Base-by-base conservation (phyloP, 2,797 vertebrate genomes). In the Rousettus madagascariensis region DNA sequence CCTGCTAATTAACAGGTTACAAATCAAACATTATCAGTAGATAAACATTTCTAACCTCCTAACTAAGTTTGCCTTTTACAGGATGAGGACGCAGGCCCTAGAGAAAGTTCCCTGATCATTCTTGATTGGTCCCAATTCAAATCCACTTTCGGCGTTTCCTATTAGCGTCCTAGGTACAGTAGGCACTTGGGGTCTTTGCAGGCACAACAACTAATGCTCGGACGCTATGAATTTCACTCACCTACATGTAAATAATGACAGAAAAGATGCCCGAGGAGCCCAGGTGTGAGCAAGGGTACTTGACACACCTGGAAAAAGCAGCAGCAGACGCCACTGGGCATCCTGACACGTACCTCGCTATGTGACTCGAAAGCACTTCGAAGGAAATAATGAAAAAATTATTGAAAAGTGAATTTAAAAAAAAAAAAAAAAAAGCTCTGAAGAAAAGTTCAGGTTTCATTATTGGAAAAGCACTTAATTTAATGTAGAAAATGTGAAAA, bases 21-120 rank as follows among this genome's bases (percentile, higher is more conserved):
- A 97, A 86, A 95, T 88, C 91, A 96, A 97, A 97, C 66, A 97
- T 36, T 28, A 33, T 68, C 36, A 3, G 72, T 49, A 82, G 92
- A 82, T 65, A 96, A 95, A 96, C 61, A 95, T 65, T 89, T n/a
- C 66, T 96, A 94, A 96, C 95, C 94, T 96, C 83, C 94, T 74
- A 72, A 59, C 38, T 33, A 55, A 53, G 87, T 80, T 89, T 96
- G 94, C 69, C 63, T 90, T 94, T 78, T 38, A 28, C 17, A 12
- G 66, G 22, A 69, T 5, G 17, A 78, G 33, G 22, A 90, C 0
- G 28, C 2, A 26, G 82, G 38, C 91, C 84, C 96, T 24, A n/a
- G 93, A 95, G 96, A 33, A 94, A 55, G 19, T 16, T 75, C 74
- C 28, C 57, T 41, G 19, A 22, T 80, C 49, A 43, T 36, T 69